Conservation (phyloP, 1,140 invertebrate genomes). For the Ptiloglossa arizonensis region DNA sequence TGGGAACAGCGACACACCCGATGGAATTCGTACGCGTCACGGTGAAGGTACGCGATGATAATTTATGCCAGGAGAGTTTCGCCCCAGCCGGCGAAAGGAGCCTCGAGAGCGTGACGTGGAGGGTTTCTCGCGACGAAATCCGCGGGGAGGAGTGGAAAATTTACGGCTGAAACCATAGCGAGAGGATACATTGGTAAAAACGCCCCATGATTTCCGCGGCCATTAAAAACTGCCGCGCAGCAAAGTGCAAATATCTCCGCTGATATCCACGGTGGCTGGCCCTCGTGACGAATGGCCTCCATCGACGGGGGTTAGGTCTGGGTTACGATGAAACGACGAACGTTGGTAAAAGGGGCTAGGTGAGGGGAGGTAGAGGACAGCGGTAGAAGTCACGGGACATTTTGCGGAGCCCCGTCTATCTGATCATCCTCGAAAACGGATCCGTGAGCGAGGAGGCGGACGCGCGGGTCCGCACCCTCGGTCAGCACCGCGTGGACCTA, state of each 20-base stretch:
- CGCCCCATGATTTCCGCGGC: conserved; percentile 19
- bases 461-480: conserved; percentile 62
- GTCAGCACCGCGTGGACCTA: conserved; percentile 46
- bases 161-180: conserved; percentile 34
- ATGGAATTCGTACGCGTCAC: conserved; percentile 46
- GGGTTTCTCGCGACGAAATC: conserved; percentile 23
- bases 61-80: conserved; percentile 39
- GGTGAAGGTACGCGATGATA: conserved; percentile 26
- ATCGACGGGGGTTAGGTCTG: background rate
- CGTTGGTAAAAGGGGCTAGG: no score
- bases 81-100: background rate
- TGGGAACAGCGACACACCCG: background rate
- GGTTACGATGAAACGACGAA: background rate
- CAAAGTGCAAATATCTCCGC: conserved; percentile 42
- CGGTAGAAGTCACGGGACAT: conserved; percentile 57
- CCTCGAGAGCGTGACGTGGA: background rate
- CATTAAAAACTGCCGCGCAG: conserved; percentile 42
- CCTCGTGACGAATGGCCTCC: conserved; percentile 33
- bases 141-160: conserved; percentile 33
- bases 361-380: background rate
- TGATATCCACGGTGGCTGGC: conserved; percentile 24
- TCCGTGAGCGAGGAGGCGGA: conserved; percentile 41
- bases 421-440: conserved; percentile 70
- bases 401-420: conserved; percentile 62
- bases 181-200: conserved; percentile 20